phyloP scores from a whole-genome alignment of 1,140 invertebrate species.

The Brachionus rotundiformis region DNA sequence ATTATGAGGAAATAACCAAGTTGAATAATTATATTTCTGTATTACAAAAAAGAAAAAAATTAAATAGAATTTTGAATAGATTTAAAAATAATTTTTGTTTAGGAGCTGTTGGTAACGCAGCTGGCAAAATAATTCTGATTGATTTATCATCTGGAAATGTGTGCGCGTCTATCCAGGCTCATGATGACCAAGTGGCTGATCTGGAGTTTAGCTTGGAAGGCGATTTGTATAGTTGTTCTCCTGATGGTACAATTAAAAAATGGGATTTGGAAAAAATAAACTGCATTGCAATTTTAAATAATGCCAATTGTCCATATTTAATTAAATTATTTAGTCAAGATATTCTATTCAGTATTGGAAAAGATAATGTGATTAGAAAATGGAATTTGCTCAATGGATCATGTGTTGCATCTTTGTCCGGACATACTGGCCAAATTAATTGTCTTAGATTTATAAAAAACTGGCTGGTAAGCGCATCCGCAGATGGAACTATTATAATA shows the following conservation, averaged over 20 bases:
- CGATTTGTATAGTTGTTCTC: not conserved
- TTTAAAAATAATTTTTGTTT: not conserved
- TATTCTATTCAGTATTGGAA: not conserved
- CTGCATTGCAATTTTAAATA: not conserved
- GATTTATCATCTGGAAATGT: not conserved
- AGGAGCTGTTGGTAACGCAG: not conserved
- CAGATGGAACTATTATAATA: slow-evolving; percentile 13
- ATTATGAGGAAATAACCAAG: not conserved
- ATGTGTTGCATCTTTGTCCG: not conserved
- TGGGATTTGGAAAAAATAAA: not conserved
- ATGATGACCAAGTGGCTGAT: not conserved
- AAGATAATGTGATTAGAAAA: not conserved
- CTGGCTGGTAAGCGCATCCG: not conserved
- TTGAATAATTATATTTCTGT: not conserved
- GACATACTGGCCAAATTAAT: not conserved
- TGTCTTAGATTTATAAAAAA: not conserved
- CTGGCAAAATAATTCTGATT: not conserved
- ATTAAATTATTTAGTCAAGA: not conserved
- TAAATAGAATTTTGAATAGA: not conserved
- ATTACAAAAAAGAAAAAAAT: not conserved
- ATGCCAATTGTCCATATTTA: not conserved
- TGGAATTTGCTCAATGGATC: not conserved
- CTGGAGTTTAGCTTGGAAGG: not conserved
- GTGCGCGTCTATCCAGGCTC: not conserved
- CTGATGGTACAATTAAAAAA: not conserved